Base-by-base conservation (phyloP, 2,113 vertebrate genomes). In the Naja naja region DNA sequence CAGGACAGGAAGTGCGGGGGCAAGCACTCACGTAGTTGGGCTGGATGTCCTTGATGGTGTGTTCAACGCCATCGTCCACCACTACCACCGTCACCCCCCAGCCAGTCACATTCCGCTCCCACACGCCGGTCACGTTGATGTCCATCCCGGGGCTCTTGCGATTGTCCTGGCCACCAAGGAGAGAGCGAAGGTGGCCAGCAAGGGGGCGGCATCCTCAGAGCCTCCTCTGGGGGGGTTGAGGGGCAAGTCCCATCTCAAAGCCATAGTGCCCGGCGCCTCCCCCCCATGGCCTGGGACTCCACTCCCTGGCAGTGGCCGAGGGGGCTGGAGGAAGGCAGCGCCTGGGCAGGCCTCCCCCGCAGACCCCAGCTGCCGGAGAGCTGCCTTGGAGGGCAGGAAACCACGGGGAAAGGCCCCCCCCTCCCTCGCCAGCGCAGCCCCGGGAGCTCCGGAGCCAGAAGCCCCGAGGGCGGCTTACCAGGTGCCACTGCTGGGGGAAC, bases 51-150 rank as follows among this genome's bases (percentile, higher is more conserved):
- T 97, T 97, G 95, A 99, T 95, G 7, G 98, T 99, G 98, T 99
- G 98, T 89, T 99, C 98, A 91, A 99, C 98, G 0, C 99, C 99
- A 0, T 99, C 99, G 0, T 99, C 99, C 27, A 99, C 99, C 5
- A 99, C 99, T 60, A 99, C 99, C 94, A 99, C 99, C 0, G 99
- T 99, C 95, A 99, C 98, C 0, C 99, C 99, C 0, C 1, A 96
- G 10, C 99, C 99, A 0, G 99, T 99, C 92, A 99, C 98, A n/a
- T 99, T 99, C 69, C 93, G 97, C 95, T 99, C 99, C 99, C 99
- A 99, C 23, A 99, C 98, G 0, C 99, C 99, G 0, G 99, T 99
- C 96, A 99, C 98, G 0, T 99, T 99, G 97, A 99, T 99, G 96
- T 99, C 99, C 98, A 98, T 99, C 14, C 98, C 99, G 0, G 94